Percentiles rank a stretch among this genome's conserved stretches.
These are phyloP conservation scores for Campylorhamphus procurvoides DNA, from an alignment of 2,113 vertebrate species.

Conservation along the genomic window DNA sequence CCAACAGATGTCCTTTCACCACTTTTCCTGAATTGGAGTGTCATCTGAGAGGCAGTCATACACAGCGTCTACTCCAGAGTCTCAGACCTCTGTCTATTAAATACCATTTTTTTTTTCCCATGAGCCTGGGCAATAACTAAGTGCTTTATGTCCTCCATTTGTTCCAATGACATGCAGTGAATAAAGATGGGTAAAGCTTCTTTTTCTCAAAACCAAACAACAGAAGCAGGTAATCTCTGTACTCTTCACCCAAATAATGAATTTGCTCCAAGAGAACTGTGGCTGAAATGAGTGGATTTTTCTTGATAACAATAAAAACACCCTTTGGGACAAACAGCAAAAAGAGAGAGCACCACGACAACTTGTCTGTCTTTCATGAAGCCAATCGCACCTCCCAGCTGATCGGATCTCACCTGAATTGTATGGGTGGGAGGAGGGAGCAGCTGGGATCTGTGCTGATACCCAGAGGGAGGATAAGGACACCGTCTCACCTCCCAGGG, in stretches of 20 bases:
- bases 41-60: background rate
- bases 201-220: background rate
- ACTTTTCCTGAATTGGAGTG: background rate
- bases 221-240: background rate
- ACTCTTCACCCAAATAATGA: background rate
- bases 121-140: background rate
- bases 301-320: background rate
- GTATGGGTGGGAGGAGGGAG: background rate
- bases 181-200: background rate
- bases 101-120: background rate
- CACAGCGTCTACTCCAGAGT: background rate
- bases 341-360: background rate
- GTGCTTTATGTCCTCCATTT: background rate
- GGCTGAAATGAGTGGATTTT: background rate
- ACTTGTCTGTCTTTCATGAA: background rate
- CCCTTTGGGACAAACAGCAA: background rate
- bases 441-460: background rate
- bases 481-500: background rate
- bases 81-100: background rate
- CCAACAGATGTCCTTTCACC: conserved; percentile 37
- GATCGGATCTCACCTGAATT: background rate
- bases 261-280: background rate
- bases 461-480: background rate
- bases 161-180: background rate
- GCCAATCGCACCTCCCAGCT: background rate